These are phyloP conservation scores for Ibycter americanus DNA, from an alignment of 2,797 vertebrate species.

Conservation along the genomic window DNA sequence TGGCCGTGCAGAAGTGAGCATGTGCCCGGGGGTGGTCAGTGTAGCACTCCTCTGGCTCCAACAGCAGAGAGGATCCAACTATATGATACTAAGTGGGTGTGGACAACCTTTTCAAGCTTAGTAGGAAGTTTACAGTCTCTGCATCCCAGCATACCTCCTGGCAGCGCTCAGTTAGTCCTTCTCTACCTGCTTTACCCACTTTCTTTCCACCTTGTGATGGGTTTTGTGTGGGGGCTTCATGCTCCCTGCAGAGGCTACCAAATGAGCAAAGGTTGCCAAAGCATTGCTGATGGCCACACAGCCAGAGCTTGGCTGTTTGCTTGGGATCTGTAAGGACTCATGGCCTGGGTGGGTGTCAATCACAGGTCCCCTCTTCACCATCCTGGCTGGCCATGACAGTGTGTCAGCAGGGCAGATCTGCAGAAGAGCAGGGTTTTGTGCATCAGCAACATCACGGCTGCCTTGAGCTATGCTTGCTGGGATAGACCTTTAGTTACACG, in stretches of 20 bases:
- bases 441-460: fast-evolving
- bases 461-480: neutral
- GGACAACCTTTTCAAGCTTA: neutral
- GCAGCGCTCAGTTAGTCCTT: neutral
- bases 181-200: neutral
- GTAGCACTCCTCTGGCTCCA: neutral
- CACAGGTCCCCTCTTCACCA: neutral
- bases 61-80: neutral
- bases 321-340: neutral
- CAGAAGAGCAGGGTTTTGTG: neutral
- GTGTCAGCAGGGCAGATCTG: neutral
- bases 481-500: neutral
- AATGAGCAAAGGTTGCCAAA: neutral
- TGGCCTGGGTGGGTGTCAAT: neutral
- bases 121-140: neutral
- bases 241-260: neutral
- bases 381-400: neutral
- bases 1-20: neutral
- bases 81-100: fast-evolving
- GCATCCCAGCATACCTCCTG: neutral
- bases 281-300: fast-evolving
- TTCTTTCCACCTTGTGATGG: neutral
- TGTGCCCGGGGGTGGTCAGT: neutral
- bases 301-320: neutral
- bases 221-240: neutral